Evolutionary conservation across 2,797 vertebrate genomes (phyloP).

Genomic region (Lepilemur septentrionalis): DNA sequence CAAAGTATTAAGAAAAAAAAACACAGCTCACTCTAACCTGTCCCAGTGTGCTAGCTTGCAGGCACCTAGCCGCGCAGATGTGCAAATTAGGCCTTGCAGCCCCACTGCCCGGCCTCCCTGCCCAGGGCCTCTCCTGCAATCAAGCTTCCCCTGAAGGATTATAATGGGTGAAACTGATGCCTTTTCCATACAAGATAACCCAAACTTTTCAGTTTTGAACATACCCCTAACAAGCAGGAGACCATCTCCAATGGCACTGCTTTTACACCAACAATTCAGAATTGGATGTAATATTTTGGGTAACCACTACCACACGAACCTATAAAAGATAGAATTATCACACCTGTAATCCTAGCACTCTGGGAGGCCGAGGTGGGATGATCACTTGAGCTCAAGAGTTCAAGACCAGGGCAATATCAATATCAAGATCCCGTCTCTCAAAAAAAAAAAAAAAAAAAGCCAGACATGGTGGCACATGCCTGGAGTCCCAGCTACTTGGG

Average conservation of each 20-base stretch:
- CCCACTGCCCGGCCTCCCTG: neutral
- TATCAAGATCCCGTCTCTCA: neutral
- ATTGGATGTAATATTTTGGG: accelerated
- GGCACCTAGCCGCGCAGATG: neutral
- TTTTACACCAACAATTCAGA: accelerated
- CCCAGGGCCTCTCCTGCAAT: neutral
- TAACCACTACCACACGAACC: too few relatives aligned
- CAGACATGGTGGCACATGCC: too few relatives aligned
- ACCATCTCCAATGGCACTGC: neutral
- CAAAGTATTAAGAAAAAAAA: neutral
- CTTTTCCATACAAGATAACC: neutral
- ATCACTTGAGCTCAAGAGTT: neutral
- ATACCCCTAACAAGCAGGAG: neutral
- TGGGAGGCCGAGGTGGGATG: too few relatives aligned
- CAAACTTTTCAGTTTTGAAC: neutral
- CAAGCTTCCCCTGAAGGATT: neutral
- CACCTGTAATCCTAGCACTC: too few relatives aligned
- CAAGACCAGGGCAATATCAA: neutral
- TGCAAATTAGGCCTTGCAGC: neutral
- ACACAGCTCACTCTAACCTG: neutral
- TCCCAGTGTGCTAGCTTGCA: too few relatives aligned
- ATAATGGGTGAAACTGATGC: neutral
- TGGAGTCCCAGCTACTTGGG: too few relatives aligned
- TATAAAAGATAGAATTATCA: too few relatives aligned
- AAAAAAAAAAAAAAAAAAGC: neutral